Conservation (phyloP, 2,888 invertebrate genomes). For the Drosophila formosana region DNA sequence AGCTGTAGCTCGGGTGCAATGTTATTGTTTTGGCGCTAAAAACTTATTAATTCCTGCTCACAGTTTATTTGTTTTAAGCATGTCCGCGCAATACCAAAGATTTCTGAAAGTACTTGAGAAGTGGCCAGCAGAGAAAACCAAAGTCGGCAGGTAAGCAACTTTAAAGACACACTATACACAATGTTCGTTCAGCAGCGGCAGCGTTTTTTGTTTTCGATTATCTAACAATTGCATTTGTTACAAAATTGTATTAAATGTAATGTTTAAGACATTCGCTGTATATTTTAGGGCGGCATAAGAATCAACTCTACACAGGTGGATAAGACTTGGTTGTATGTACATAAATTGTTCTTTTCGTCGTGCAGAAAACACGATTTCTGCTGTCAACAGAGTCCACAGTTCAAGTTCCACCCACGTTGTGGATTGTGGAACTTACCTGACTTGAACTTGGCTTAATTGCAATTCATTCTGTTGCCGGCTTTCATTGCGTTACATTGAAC, state of each 20-base stretch:
- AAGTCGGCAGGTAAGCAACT: conserved; percentile 89
- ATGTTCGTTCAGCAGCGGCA: conserved; percentile 54
- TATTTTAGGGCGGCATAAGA: neutral
- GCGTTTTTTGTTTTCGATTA: conserved; percentile 48
- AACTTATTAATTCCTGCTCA: conserved; percentile 19
- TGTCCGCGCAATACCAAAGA: conserved; percentile 90
- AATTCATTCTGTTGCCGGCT: conserved; percentile 13
- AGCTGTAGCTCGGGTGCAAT: conserved; percentile 54
- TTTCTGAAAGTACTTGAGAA: conserved; percentile 90
- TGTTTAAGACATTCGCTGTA: neutral
- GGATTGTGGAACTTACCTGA: neutral
- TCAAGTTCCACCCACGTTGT: conserved; percentile 21
- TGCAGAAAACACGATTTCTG: neutral
- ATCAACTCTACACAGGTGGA: neutral
- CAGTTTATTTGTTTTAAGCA: conserved; percentile 71
- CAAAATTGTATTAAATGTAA: conserved; percentile 1
- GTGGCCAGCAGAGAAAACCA: conserved; percentile 91
- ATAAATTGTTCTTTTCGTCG: neutral
- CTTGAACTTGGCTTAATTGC: neutral
- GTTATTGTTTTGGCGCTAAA: conserved; percentile 58
- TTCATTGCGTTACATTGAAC: conserved; percentile 6
- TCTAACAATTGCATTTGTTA: conserved; percentile 51
- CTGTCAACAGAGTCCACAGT: neutral
- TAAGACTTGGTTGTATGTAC: neutral
- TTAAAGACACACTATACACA: conserved; percentile 12